These are phyloP conservation scores for Melanchra persicariae DNA, from an alignment of 2,888 invertebrate species.

Conservation along the genomic window DNA sequence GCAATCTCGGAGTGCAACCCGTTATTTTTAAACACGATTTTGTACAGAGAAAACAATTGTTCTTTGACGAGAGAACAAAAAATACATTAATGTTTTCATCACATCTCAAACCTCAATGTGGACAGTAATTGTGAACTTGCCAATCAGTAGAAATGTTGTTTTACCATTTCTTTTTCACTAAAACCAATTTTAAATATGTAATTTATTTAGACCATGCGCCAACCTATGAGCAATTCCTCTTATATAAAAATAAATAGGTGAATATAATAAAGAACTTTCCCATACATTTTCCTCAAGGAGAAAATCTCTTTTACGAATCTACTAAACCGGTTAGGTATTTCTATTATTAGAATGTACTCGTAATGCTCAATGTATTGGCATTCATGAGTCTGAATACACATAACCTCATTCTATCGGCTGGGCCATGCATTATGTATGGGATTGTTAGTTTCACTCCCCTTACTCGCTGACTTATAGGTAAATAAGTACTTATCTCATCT, in stretches of 20 bases:
- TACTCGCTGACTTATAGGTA: constrained; percentile 42
- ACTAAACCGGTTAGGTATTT: constrained; percentile 9
- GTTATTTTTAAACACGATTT: too few relatives aligned
- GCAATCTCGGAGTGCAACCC: too few relatives aligned
- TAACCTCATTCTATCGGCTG: constrained; percentile 34
- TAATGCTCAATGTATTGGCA: constrained; percentile 35
- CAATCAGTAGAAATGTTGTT: too few relatives aligned
- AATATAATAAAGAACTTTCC: background rate
- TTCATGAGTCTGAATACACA: constrained; percentile 37
- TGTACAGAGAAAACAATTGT: too few relatives aligned
- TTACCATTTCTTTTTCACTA: too few relatives aligned
- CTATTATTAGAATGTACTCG: constrained; percentile 22
- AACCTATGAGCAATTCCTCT: background rate
- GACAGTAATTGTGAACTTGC: too few relatives aligned
- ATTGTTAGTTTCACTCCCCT: constrained; percentile 47
- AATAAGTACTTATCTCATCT: constrained; percentile 15
- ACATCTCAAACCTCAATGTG: too few relatives aligned
- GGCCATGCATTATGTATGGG: constrained; percentile 47
- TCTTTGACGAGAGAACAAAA: too few relatives aligned
- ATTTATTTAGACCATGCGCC: too few relatives aligned
- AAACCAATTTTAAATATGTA: too few relatives aligned
- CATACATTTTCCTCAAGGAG: background rate
- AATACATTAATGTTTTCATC: too few relatives aligned
- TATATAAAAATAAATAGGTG: background rate
- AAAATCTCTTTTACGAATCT: constrained; percentile 3